Evolutionary conservation across 2,888 invertebrate species (phyloP), one percentile per base, ranked within the genome.

Genomic region (Peribatodes rhomboidaria): DNA sequence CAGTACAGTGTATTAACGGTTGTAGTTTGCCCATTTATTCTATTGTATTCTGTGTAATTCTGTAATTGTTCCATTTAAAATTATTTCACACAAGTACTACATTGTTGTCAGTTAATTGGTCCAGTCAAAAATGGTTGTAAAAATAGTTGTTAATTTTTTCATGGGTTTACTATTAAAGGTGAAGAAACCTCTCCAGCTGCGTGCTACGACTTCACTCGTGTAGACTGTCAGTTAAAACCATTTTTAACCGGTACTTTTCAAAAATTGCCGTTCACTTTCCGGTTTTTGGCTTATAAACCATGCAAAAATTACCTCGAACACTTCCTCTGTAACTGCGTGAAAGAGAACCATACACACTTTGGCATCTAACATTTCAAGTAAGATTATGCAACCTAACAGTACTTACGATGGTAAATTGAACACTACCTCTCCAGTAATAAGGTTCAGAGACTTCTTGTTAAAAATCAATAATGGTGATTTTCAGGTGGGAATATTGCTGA

Each of bases 401-500:
- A n/a, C n/a, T n/a, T n/a, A n/a, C n/a, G n/a, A 6, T 16, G 2
- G 13, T 10, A 13, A 37, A 3, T 41, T 16, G 8, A 41, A 9
- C 41, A 16, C 41, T 41, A 41, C 2, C 11, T 7, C 2, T 16
- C 16, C 4, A 42, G 4, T 11, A 42, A 18, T 42, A 20, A 20
- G 11, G 11, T 42, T 18, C 18, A 20, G 10, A 11, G 18, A 18
- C 10, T 2, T 16, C 0, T 22, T 22, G 0, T 1, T 46, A 13
- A 22, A 46, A 13, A 46, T 22, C 46, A n/a, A 22, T 39, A 14
- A 39, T 54, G 41, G 3, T 44, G 9, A 18, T 44, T 89, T 88
- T 65, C 95, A 98, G 95, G 97, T 98, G 74, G 97, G 97, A 86
- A 97, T 98, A 88, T 94, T 99, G 80, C 93, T 99, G 81, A 95